A percentile compares a stretch with the other conserved stretches of the same genome.
Conservation (phyloP, 2,888 invertebrate species). For the Aquatica leii region DNA sequence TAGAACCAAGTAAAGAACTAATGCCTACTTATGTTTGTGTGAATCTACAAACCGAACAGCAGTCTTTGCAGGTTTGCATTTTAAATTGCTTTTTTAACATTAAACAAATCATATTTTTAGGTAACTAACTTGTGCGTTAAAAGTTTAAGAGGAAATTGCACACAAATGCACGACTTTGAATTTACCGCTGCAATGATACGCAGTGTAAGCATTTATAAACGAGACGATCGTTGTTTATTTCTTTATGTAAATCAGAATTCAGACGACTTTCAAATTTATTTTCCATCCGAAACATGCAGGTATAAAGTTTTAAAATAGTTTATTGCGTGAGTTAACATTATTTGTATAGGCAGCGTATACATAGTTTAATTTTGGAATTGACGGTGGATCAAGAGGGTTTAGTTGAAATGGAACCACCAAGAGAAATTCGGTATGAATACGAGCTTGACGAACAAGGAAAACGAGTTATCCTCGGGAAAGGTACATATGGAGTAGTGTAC, state of each 20-base stretch:
- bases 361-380: slow-evolving; percentile 85
- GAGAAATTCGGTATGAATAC: slow-evolving; percentile 82
- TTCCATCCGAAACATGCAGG: slow-evolving; percentile 88
- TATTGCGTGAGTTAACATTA: too few species aligned
- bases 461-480: slow-evolving; percentile 88
- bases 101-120: slow-evolving; percentile 38
- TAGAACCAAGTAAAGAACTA: slow-evolving; percentile 91
- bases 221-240: slow-evolving; percentile 95
- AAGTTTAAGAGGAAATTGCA: slow-evolving; percentile 77
- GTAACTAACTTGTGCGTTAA: slow-evolving; percentile 79
- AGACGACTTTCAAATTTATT: slow-evolving; percentile 98
- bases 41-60: slow-evolving; percentile 93
- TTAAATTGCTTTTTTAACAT: not conserved
- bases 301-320: slow-evolving; percentile 32
- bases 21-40: slow-evolving; percentile 97
- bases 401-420: slow-evolving; percentile 53
- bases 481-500: slow-evolving; percentile 95
- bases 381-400: slow-evolving; percentile 83
- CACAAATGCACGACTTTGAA: slow-evolving; percentile 91
- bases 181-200: slow-evolving; percentile 91
- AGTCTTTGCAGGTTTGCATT: slow-evolving; percentile 79
- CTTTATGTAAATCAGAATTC: slow-evolving; percentile 98
- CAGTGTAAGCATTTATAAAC: slow-evolving; percentile 92
- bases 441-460: slow-evolving; percentile 91
- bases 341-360: slow-evolving; percentile 70